A percentile compares a stretch with the other conserved stretches of the same genome.
Conservation (phyloP, 2,888 invertebrate species). For the Eilema griseolum region DNA sequence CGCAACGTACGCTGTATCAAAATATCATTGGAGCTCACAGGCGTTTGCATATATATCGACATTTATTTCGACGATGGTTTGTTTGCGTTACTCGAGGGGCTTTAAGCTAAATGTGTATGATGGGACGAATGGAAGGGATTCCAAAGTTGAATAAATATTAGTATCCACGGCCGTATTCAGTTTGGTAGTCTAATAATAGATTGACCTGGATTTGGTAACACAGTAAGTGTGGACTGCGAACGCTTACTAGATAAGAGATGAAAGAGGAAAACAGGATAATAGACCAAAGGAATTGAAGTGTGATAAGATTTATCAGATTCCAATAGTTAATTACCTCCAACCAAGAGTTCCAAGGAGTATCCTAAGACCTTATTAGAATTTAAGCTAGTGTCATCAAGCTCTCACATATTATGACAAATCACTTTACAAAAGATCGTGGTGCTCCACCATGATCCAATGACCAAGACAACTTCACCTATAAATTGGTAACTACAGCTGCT, state of each 20-base stretch:
- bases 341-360: too few relatives aligned
- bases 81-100: constrained; percentile 17
- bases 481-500: too few relatives aligned
- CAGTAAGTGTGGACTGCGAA: not conserved
- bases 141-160: not conserved
- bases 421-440: too few relatives aligned
- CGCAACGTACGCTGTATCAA: constrained; percentile 45
- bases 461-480: too few relatives aligned
- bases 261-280: not conserved
- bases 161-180: not conserved
- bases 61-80: constrained; percentile 14
- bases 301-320: too few relatives aligned
- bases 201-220: not conserved
- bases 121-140: constrained; percentile 6
- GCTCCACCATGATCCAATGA: too few relatives aligned
- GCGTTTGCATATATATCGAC: constrained; percentile 14
- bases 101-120: constrained; percentile 8
- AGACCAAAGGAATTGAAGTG: too few relatives aligned
- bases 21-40: constrained; percentile 36
- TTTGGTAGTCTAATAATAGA: not conserved
- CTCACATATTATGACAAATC: too few relatives aligned
- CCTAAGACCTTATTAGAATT: too few relatives aligned
- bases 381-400: too few relatives aligned
- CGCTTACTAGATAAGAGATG: not conserved
- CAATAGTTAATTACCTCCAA: too few relatives aligned